These are phyloP conservation scores for Eugnorisma glareosa DNA, from an alignment of 2,888 invertebrate species.

Conservation along the genomic window DNA sequence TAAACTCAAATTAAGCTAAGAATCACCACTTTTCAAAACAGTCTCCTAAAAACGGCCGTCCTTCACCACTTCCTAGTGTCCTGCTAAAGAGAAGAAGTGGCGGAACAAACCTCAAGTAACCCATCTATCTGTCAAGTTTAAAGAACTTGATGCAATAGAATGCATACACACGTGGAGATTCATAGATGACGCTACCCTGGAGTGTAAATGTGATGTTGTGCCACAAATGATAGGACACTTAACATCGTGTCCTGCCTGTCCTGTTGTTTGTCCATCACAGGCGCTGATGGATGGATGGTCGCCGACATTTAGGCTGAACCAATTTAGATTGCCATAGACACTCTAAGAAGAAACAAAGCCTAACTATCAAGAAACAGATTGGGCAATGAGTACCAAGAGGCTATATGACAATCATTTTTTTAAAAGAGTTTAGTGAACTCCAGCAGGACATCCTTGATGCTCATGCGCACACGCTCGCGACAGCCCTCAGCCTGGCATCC, in stretches of 20 bases:
- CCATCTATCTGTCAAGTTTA: not conserved
- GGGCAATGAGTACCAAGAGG: not conserved
- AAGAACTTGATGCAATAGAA: not conserved
- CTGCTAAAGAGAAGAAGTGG: not conserved
- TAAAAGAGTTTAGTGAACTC: not conserved
- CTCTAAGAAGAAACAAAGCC: not conserved
- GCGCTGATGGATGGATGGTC: not conserved
- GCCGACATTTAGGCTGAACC: not conserved
- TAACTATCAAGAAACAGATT: not conserved
- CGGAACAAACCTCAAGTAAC: not conserved
- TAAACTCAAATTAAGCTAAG: not conserved
- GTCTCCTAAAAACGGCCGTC: not conserved
- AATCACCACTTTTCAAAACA: not conserved
- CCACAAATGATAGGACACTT: not conserved
- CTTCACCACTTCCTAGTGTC: not conserved
- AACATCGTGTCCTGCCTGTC: not conserved
- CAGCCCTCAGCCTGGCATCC: conserved; percentile 77
- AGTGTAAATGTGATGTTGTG: not conserved
- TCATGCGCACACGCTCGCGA: conserved; percentile 60
- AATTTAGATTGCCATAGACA: not conserved
- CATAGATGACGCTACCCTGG: not conserved
- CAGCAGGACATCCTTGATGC: conserved; percentile 55
- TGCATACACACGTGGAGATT: not conserved
- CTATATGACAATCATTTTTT: not conserved
- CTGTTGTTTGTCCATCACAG: not conserved